Evolutionary conservation across 1,140 invertebrate species (phyloP).

Genomic region (Drosophila sp.): DNA sequence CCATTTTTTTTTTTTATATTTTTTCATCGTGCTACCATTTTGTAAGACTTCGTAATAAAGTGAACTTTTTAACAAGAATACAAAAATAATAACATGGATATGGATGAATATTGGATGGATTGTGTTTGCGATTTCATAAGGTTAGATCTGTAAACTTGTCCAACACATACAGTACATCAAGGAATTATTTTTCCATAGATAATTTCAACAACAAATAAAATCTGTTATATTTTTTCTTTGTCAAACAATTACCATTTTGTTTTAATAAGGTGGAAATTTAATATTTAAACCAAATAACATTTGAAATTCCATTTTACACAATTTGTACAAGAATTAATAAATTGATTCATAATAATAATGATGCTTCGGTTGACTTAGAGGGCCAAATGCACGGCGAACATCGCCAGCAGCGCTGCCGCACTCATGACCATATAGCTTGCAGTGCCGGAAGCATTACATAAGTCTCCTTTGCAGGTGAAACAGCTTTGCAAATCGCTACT

Average conservation of each 20-base stretch:
- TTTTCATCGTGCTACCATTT: constrained; percentile 1
- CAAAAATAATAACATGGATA: background rate
- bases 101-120: constrained; percentile 13
- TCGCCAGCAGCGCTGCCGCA: constrained; percentile 79
- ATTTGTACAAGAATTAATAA: constrained; percentile 23
- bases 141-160: constrained; percentile 15
- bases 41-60: background rate
- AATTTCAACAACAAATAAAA: background rate
- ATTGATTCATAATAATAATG: constrained; percentile 6
- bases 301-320: constrained; percentile 15
- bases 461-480: constrained; percentile 86
- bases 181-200: background rate
- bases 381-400: constrained; percentile 64
- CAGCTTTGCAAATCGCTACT: constrained; percentile 82
- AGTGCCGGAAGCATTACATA: constrained; percentile 85
- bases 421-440: constrained; percentile 84
- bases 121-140: background rate
- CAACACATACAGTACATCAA: background rate
- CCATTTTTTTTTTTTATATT: constrained; percentile 15
- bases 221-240: no score
- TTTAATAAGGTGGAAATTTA: constrained; percentile 1
- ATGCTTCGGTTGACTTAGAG: constrained; percentile 45
- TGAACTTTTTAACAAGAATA: background rate
- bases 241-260: background rate
- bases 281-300: constrained; percentile 10